Base-by-base conservation (phyloP, 2,888 invertebrate species). In the Amorpha juglandis region DNA sequence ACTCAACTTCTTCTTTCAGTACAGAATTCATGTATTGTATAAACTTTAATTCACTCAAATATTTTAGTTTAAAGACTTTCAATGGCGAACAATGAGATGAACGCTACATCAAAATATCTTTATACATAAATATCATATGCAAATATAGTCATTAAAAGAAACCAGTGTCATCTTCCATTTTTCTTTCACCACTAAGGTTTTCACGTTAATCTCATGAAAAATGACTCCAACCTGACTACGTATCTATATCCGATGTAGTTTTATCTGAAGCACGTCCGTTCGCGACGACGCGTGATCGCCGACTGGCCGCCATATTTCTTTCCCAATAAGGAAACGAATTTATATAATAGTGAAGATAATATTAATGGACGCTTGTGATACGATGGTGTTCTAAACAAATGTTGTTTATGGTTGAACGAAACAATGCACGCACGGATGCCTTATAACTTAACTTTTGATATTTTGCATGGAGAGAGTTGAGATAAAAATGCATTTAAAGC, bases 271-370 rank as follows among this genome's bases (percentile, higher is more conserved):
- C 66, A 68, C 72, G 73, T 75, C 72, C 72, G 69, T 71, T 52
- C 68, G 69, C 69, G 65, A 65, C 68, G 69, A 63, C 65, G 69
- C 65, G 21, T 64, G 47, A 55, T 47, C 16, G 16, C 42, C 66
- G 63, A 74, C 69, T 75, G 70, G 33, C 66, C 72, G 69, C 74
- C 73, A 74, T 73, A 71, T 74, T 75, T 75, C 66, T 71, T 71
- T 72, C 74, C 68, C 64, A 71, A 70, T 68, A 74, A 67, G 72
- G 73, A 63, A 63, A 64, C 55, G 64, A 48, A 64, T 64, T 53
- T 47, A 64, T 55, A 64, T 64, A 64, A 64, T 64, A 64, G 55
- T 53, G 64, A 58, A 64, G 64, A 64, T 64, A 64, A 64, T 64
- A 55, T 64, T 64, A 64, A 64, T 64, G 64, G 45, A 53, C 35